phyloP scores from a whole-genome alignment of 1,140 invertebrate genomes.

The Diabrotica undecimpunctata region DNA sequence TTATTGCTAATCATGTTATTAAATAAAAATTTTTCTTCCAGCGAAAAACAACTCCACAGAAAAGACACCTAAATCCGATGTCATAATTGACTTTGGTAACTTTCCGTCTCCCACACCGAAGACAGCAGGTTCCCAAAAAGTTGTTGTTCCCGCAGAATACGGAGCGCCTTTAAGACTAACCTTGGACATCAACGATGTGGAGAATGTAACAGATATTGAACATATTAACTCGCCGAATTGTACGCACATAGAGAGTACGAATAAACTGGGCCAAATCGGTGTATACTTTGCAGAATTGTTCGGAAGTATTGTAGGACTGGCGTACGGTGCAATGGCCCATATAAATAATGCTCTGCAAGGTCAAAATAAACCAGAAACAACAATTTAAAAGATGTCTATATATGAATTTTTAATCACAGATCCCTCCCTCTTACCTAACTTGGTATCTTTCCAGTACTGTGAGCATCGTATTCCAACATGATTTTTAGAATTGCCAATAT shows the following conservation, averaged over 20 bases:
- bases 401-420: too few species aligned
- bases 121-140: slow-evolving; percentile 2
- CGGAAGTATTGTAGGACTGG: slow-evolving; percentile 27
- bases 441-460: too few species aligned
- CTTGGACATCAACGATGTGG: slow-evolving; percentile 4
- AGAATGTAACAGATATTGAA: not conserved
- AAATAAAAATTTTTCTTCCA: not conserved
- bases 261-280: slow-evolving; percentile 21
- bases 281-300: slow-evolving; percentile 30
- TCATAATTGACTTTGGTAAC: not conserved
- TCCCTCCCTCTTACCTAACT: too few species aligned
- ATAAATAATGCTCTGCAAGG: slow-evolving; percentile 11
- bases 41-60: not conserved
- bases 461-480: too few species aligned
- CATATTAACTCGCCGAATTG: not conserved
- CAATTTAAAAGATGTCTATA: not conserved
- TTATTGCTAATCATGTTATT: too few species aligned
- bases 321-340: slow-evolving; percentile 30
- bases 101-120: not conserved
- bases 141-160: slow-evolving; percentile 7
- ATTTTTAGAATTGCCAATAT: too few species aligned
- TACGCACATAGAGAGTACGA: not conserved
- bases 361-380: not conserved
- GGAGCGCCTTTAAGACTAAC: slow-evolving; percentile 9
- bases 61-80: not conserved